Evolutionary conservation across 53 echinoderm and acorn worm species (phyloP), one percentile per base, ranked within the genome.

Genomic region (Astropecten irregularis): DNA sequence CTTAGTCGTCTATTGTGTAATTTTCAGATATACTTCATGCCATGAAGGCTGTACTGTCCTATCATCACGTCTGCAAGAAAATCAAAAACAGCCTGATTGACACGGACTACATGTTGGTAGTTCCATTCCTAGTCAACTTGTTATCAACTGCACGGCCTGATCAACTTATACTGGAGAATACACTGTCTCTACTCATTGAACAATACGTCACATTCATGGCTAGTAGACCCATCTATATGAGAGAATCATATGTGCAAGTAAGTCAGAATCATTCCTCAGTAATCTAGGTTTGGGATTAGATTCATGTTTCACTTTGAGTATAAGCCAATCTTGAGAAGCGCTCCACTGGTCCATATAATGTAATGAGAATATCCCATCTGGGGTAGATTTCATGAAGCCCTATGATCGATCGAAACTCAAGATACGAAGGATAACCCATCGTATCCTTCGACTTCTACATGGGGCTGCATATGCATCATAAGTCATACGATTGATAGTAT

Each of bases 1-100:
- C n/a, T n/a, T n/a, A n/a, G n/a, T n/a, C n/a, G n/a, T n/a, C n/a
- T n/a, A n/a, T n/a, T 57, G 36, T 53, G 50, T 54, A 2, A 6
- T 36, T 48, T 77, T 1, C 20, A 95, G 95, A 90, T 35, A 84
- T 88, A 19, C 84, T 95, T 7, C 93, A 93, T 69, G 87, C 91
- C 7, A 93, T 96, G 96, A 96, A 96, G 74, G 89, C 96, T 4
- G 77, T 93, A 8, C 68, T 96, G 14, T 96, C 96, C 68, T 96
- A 89, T 66, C 87, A 96, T 49, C 96, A 96, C 57, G 86, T 87
- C 55, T 84, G 89, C 39, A 91, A 89, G 67, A 86, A 93, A 26
- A 91, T 84, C 51, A 86, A 83, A 62, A 89, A 86, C 63, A 83
- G 88, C 54, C 76, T 96, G 21, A 66, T 91, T 10, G 93, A 93